A percentile compares a stretch with the other conserved stretches of the same genome.
Evolutionary conservation across 2,888 invertebrate species (phyloP).

Genomic region (Drosophila glabriapex): DNA sequence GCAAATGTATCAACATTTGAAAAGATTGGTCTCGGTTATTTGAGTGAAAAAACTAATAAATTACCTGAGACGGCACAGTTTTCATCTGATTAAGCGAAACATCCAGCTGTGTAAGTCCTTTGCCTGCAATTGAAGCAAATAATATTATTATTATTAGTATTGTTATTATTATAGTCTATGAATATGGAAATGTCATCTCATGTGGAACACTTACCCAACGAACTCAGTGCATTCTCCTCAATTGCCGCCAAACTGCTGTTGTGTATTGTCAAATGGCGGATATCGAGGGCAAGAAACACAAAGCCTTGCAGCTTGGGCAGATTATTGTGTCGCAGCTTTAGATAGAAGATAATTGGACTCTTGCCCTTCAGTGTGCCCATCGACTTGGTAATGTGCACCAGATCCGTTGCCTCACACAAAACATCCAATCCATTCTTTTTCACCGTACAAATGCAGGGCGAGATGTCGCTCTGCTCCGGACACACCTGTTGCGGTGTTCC

Average conservation of each 20-base stretch:
- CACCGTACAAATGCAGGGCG: slow-evolving; percentile 93
- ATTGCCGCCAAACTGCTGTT: slow-evolving; percentile 95
- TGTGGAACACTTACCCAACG: slow-evolving; percentile 89
- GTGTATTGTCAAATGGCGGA: slow-evolving; percentile 94
- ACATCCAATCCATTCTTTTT: slow-evolving; percentile 96
- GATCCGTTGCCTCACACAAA: slow-evolving; percentile 94
- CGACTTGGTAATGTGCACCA: slow-evolving; percentile 91
- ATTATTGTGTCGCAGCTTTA: slow-evolving; percentile 94
- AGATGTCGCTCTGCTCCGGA: slow-evolving; percentile 90
- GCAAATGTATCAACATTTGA: neutral
- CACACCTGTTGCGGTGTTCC: slow-evolving; percentile 88
- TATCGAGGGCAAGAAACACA: slow-evolving; percentile 94
- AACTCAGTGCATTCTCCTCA: slow-evolving; percentile 94
- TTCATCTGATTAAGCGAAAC: slow-evolving; percentile 94
- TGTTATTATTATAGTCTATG: neutral
- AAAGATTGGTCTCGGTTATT: neutral
- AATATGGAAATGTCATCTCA: neutral
- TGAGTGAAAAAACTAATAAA: neutral
- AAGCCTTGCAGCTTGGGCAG: slow-evolving; percentile 94
- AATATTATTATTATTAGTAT: neutral
- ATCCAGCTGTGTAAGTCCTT: slow-evolving; percentile 94
- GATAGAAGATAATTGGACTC: slow-evolving; percentile 93
- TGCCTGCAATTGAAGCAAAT: slow-evolving; percentile 87
- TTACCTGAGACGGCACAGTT: slow-evolving; percentile 90
- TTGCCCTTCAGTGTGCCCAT: slow-evolving; percentile 93